A percentile compares a stretch with the other conserved stretches of the same genome.
Evolutionary conservation across 1,140 invertebrate species (phyloP).

Genomic region (Galendromus occidentalis): DNA sequence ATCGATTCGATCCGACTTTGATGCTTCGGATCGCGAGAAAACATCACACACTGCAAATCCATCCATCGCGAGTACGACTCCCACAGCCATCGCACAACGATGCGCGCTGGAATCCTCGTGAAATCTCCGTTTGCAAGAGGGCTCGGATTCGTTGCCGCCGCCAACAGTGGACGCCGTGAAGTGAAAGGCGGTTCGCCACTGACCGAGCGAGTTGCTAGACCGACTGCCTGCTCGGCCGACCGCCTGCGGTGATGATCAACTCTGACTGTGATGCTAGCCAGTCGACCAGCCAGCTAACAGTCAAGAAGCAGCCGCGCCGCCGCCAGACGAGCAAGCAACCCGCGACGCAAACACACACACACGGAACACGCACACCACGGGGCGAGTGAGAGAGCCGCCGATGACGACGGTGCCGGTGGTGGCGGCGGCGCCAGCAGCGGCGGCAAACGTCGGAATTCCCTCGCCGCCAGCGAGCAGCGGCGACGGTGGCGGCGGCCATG

Average conservation of each 20-base stretch:
- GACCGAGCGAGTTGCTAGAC: background rate
- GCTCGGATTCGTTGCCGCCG: too few species aligned
- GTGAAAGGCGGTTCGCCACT: too few species aligned
- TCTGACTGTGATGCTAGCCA: background rate
- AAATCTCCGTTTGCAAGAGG: too few species aligned
- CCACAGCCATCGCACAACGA: too few species aligned
- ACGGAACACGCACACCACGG: background rate
- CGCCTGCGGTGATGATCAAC: too few species aligned
- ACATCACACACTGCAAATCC: too few species aligned
- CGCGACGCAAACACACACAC: background rate
- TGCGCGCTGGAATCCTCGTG: too few species aligned
- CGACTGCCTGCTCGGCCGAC: background rate
- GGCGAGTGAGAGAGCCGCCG: background rate
- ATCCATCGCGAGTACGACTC: too few species aligned
- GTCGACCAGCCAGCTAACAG: background rate
- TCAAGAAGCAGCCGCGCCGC: background rate
- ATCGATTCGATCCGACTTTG: too few species aligned
- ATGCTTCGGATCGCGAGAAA: too few species aligned
- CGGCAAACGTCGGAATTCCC: background rate
- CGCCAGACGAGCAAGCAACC: background rate
- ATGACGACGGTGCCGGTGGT: background rate
- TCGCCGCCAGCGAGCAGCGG: background rate
- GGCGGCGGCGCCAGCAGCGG: background rate
- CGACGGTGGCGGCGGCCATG: too few species aligned
- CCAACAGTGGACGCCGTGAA: too few species aligned